Evolutionary conservation across 2,797 vertebrate species (phyloP).

Genomic region (Urocyon cinereoargenteus): DNA sequence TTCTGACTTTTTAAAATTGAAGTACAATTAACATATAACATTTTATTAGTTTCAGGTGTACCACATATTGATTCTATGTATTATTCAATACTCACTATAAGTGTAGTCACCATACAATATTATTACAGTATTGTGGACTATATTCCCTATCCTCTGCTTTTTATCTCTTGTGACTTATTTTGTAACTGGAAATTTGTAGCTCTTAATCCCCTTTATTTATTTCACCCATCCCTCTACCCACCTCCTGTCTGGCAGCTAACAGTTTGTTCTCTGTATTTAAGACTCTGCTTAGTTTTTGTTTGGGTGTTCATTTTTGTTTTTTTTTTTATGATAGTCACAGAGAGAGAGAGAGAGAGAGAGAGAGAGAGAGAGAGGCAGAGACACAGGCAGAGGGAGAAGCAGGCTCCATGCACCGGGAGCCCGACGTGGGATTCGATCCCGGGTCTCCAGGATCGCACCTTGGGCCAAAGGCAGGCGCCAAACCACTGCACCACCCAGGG

Average conservation of each 20-base stretch:
- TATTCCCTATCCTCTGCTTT: not conserved
- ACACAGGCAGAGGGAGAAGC: no score
- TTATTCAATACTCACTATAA: not conserved
- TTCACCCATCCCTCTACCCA: not conserved
- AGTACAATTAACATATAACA: not conserved
- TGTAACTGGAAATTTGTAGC: not conserved
- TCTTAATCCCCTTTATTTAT: not conserved
- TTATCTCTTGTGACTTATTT: not conserved
- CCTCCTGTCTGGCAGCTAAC: not conserved
- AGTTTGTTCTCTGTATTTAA: not conserved
- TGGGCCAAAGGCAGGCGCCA: no score
- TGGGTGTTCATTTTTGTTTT: not conserved
- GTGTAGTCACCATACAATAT: not conserved
- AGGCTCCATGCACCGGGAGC: no score
- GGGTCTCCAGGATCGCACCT: no score
- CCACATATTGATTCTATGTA: not conserved
- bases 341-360: no score
- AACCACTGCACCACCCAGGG: no score
- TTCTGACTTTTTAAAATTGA: constrained; percentile 20
- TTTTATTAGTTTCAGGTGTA: not conserved
- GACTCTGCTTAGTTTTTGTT: not conserved
- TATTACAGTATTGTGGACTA: not conserved
- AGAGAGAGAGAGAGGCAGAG: no score
- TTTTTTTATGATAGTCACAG: no score
- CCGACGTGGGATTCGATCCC: no score